Percentiles rank a stretch among this genome's conserved stretches.
Evolutionary conservation across 2,797 vertebrate genomes (phyloP).

Genomic region (Dallia pectoralis): DNA sequence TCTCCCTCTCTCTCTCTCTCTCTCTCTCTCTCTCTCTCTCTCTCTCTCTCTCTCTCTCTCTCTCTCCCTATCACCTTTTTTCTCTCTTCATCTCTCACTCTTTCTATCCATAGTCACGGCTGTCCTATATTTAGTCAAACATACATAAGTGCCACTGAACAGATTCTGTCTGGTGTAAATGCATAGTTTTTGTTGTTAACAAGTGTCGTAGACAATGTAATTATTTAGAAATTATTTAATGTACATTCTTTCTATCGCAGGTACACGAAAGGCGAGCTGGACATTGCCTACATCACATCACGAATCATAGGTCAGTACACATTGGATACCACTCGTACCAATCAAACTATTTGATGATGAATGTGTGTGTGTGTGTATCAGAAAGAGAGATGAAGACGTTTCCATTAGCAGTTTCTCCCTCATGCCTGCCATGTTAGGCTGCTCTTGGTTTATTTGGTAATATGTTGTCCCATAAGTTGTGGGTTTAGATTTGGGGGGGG

Average conservation of each 20-base stretch:
- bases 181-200: no score
- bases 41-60: conserved; percentile 25
- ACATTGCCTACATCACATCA: conserved; percentile 97
- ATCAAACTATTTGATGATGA: neutral
- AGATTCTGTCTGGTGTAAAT: neutral
- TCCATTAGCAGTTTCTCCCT: no score
- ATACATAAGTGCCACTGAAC: neutral
- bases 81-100: conserved; percentile 3
- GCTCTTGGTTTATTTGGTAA: no score
- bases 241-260: conserved; percentile 56
- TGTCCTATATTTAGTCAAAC: neutral
- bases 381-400: no score
- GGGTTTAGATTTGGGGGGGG: no score
- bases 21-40: conserved; percentile 30
- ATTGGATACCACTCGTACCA: neutral
- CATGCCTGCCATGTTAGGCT: no score
- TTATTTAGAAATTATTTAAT: neutral
- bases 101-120: neutral
- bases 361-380: neutral
- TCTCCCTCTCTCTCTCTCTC: neutral
- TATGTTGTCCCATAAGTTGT: no score
- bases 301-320: conserved; percentile 91
- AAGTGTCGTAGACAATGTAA: neutral
- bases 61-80: no score
- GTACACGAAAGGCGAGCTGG: conserved; percentile 97